Percentiles rank a stretch among this genome's conserved stretches.
Evolutionary conservation across 2,888 invertebrate species (phyloP).

Genomic region (Laspeyria flexula): DNA sequence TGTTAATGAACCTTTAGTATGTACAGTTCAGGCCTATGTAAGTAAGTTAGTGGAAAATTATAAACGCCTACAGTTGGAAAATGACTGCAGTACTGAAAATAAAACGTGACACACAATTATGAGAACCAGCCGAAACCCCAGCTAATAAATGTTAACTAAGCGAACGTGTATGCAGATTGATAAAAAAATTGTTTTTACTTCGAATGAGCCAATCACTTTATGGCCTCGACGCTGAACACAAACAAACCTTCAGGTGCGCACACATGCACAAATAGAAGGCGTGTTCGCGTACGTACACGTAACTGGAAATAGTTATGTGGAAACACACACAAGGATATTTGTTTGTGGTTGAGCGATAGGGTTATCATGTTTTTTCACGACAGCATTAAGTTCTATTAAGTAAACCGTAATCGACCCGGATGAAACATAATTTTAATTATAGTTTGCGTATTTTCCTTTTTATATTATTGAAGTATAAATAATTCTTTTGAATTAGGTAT

Average conservation of each 20-base stretch:
- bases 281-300: constrained; percentile 70
- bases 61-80: constrained; percentile 16
- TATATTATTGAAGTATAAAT: too few species aligned
- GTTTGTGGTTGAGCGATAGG: constrained; percentile 48
- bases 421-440: too few species aligned
- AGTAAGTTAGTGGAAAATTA: constrained; percentile 19
- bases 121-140: constrained; percentile 42
- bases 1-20: background rate
- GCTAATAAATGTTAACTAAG: constrained; percentile 58
- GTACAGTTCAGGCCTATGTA: background rate
- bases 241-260: constrained; percentile 56
- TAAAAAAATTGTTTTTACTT: constrained; percentile 53
- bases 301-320: constrained; percentile 57
- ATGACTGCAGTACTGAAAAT: constrained; percentile 59
- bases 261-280: constrained; percentile 59
- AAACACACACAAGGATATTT: constrained; percentile 57
- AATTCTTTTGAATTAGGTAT: too few species aligned
- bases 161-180: constrained; percentile 48
- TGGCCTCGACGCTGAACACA: constrained; percentile 74
- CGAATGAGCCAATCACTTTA: constrained; percentile 65
- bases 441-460: too few species aligned
- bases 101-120: constrained; percentile 50
- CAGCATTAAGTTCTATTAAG: background rate
- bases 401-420: background rate
- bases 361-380: constrained; percentile 24